Base-by-base conservation (phyloP, 2,797 vertebrate genomes). In the Pteropus rufus region DNA sequence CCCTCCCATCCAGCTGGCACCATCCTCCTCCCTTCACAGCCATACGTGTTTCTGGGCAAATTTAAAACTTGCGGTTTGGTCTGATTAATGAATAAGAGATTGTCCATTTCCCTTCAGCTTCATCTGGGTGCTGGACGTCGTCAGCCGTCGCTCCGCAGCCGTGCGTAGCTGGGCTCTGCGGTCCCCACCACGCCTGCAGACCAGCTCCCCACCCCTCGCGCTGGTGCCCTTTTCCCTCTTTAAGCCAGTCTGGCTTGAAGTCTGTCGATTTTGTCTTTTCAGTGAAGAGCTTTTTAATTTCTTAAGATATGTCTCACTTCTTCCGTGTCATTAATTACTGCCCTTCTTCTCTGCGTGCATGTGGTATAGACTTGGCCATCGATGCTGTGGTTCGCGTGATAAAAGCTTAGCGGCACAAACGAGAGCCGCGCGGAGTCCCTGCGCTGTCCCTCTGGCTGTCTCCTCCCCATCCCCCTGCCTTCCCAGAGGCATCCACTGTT, bases 401-500 rank as follows among this genome's bases (percentile, higher is more conserved):
- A 29, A 26, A 5, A 12, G 15, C 44, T 8, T 23, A 3, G 12
- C 23, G 34, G 36, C 44, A 3, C 41, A 10, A 12, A 23, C 1
- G 10, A 79, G 16, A 64, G 3, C 49, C 19, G 77, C 12, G 23
- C 52, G 14, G 23, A 3, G 41, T 5, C 0, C 1, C 34, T 26
- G 21, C 0, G 1, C 34, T 36, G 21, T 16, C 75, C 34, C 39
- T 76, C 44, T 18, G 34, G 0, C 12, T 3, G 3, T 18, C n/a
- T 76, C 41, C 8, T 10, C 14, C 23, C 69, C 1, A 0, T 8
- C 31, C 24, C 15, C n/a, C 54, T 0, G 0, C 34, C 36, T 70
- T 41, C 67, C 44, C 36, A 6, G 24, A 80, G 86, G 62, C 31
- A 1, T n/a, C 60, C 5, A 0, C 7, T 29, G 9, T 8, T 6